These are phyloP conservation scores for Pangasius mekongensis DNA, from an alignment of 2,797 vertebrate genomes.

Conservation along the genomic window DNA sequence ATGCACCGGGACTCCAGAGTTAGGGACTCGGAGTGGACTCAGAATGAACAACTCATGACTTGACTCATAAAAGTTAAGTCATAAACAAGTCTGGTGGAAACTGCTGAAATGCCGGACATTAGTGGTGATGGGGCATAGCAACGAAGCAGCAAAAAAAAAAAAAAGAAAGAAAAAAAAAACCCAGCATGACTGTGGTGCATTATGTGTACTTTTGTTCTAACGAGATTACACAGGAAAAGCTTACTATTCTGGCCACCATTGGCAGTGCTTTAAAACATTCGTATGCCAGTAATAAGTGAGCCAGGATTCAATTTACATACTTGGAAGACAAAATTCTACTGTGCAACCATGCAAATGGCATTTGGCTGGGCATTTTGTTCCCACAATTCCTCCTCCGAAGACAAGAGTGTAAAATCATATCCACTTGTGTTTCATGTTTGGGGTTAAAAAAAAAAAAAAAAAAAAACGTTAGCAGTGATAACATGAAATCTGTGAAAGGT, in stretches of 20 bases:
- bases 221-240: constrained; percentile 27
- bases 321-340: constrained; percentile 14
- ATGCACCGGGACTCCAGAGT: neutral
- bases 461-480: neutral
- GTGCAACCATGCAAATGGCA: neutral
- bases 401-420: neutral
- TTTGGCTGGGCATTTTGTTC: neutral
- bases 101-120: constrained; percentile 4
- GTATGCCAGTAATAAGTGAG: neutral
- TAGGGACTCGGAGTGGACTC: neutral
- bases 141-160: neutral
- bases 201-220: constrained; percentile 23
- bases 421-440: neutral
- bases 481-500: neutral
- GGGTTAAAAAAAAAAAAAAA: too few species aligned
- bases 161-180: neutral
- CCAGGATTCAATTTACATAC: constrained; percentile 21
- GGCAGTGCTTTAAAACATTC: neutral
- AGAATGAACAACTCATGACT: neutral
- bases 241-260: constrained; percentile 11
- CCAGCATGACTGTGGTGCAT: constrained; percentile 20
- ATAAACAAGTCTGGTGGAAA: constrained; percentile 27
- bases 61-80: constrained; percentile 2
- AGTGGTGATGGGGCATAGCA: constrained; percentile 4
- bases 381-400: neutral